Evolutionary conservation across 1,140 invertebrate genomes (phyloP), one percentile per base, ranked within the genome.

Genomic region (Danaus melanippus): DNA sequence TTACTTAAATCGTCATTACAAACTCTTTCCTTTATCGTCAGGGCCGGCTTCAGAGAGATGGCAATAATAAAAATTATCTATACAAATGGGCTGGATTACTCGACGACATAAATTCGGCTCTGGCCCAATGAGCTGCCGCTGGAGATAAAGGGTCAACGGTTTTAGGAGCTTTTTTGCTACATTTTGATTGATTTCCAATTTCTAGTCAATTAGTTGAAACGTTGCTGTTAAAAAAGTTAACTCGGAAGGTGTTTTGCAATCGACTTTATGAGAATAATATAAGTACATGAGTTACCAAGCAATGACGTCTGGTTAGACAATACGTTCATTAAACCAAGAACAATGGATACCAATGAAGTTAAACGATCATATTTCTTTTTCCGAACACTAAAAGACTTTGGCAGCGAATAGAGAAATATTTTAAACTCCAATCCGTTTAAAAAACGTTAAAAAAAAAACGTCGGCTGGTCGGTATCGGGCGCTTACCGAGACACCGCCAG

Each of bases 61-160:
- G 83, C 83, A 86, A 86, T 86, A 86, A 86, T 86, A 86, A 86
- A 86, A 86, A 86, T 86, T 86, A 86, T 86, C 83, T 86, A 84
- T 86, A 86, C 83, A 86, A 86, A 86, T 86, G 83, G 83, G 72
- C 59, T 57, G 83, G 83, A 86, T 86, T 86, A 86, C 77, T 80
- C 72, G 68, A 59, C 76, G 78, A 83, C 83, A 86, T 86, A 86
- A 86, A 86, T 86, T 86, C 78, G 77, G 79, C 81, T 86, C 78
- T 74, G 62, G 77, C 68, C 80, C 80, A 77, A 83, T 83, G 83
- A 82, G 68, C 70, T 71, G 73, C 64, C 57, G 61, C 62, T 56
- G 62, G 61, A 76, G 79, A 83, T 83, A 82, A 84, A 83, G 80
- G 80, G 79, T 82, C 80, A 84, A 80, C 74, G 77, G 64, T 75